Evolutionary conservation across 2,888 invertebrate genomes (phyloP).

Genomic region (Thymelicus sylvestris): DNA sequence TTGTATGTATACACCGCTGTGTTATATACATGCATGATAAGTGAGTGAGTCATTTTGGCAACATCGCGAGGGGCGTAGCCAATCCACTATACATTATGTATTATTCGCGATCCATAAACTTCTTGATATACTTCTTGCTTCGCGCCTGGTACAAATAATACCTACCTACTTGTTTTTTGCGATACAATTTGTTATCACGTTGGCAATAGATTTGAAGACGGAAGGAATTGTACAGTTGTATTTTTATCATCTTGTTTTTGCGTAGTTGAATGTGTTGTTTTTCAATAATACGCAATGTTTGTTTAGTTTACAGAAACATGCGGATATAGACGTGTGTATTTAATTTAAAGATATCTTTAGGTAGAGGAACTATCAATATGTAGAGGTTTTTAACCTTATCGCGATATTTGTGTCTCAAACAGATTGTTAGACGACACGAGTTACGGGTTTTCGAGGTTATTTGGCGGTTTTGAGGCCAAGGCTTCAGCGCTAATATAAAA

Average conservation of each 20-base stretch:
- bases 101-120: conserved; percentile 38
- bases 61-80: conserved; percentile 73
- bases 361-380: conserved; percentile 52
- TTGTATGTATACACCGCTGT: conserved; percentile 5
- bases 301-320: conserved; percentile 3
- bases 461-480: conserved; percentile 77
- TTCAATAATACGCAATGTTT: conserved; percentile 11
- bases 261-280: conserved; percentile 15
- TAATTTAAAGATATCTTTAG: conserved; percentile 1
- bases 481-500: conserved; percentile 68
- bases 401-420: conserved; percentile 74
- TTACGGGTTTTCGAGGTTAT: conserved; percentile 67
- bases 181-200: conserved; percentile 8
- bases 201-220: conserved; percentile 17
- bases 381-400: conserved; percentile 49
- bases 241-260: conserved; percentile 23
- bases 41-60: conserved; percentile 74
- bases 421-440: conserved; percentile 68
- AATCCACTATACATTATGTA: conserved; percentile 57
- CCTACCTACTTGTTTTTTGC: conserved; percentile 42
- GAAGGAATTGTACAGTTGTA: background rate
- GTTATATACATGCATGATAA: conserved; percentile 24
- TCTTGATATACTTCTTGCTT: conserved; percentile 48
- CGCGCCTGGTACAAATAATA: conserved; percentile 59
- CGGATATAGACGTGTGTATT: background rate